Percentiles rank a stretch among this genome's conserved stretches.
phyloP scores from a whole-genome alignment of 2,797 vertebrate species.

The Peromyscus nudipes region DNA sequence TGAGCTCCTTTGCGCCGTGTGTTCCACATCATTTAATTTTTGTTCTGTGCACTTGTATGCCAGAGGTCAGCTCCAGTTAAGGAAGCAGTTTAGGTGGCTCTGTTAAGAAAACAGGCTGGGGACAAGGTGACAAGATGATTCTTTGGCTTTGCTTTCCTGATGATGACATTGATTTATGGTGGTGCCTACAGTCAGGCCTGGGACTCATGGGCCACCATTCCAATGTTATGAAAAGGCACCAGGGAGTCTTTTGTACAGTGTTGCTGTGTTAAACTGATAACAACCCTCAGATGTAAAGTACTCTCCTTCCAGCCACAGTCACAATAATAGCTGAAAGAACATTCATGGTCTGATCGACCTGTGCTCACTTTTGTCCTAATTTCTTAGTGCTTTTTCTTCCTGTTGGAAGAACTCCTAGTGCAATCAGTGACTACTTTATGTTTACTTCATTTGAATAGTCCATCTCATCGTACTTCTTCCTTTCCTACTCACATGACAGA shows the following conservation, averaged over 20 bases:
- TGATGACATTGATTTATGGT: slow-evolving; percentile 76
- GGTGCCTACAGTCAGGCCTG: slow-evolving; percentile 46
- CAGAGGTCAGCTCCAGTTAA: slow-evolving; percentile 14
- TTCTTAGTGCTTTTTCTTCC: neutral
- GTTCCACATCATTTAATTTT: neutral
- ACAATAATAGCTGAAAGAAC: neutral
- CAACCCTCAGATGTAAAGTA: neutral
- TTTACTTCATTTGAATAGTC: neutral
- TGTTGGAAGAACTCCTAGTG: neutral
- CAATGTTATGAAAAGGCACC: slow-evolving; percentile 31
- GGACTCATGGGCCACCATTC: neutral
- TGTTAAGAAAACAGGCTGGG: slow-evolving; percentile 54
- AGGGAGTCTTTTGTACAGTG: slow-evolving; percentile 29
- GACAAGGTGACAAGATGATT: slow-evolving; percentile 26
- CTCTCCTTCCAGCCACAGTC: neutral
- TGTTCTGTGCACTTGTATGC: neutral
- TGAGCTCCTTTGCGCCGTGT: neutral
- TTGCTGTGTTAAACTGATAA: slow-evolving; percentile 58
- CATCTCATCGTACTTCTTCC: neutral
- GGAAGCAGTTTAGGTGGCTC: slow-evolving; percentile 9
- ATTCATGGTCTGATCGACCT: neutral
- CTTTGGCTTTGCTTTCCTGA: slow-evolving; percentile 56
- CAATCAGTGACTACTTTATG: neutral
- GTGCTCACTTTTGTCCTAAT: neutral
- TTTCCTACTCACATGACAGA: neutral